Base-by-base conservation (phyloP, 2,888 invertebrate species). In the Lottia scabra region DNA sequence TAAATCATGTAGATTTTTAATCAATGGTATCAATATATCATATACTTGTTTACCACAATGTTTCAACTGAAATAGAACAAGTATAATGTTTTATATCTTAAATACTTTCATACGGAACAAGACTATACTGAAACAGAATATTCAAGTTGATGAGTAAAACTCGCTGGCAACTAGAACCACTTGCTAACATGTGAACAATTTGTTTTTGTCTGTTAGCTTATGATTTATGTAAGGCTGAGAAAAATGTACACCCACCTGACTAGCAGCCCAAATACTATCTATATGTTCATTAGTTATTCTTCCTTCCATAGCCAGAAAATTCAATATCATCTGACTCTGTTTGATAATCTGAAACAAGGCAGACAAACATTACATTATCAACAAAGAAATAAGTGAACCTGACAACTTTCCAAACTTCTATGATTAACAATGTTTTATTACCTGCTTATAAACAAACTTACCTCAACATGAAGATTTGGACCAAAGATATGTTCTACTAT, bases 391-490 rank as follows among this genome's bases (percentile, higher is more conserved):
- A n/a, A n/a, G n/a, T n/a, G n/a, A n/a, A n/a, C n/a, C 30, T 4
- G 30, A 30, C 30, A 4, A 4, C 30, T 4, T 4, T 30, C 30
- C 2, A 30, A 30, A 30, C 30, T 30, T 30, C 5, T 30, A 30
- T 4, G 30, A 2, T 8, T 38, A 38, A 38, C 38, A 38, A 38
- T 38, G 38, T 38, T 10, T n/a, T n/a, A n/a, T n/a, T 38, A 38
- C 10, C 1, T 8, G 38, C 10, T 38, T 8, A 38, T 5, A 6
- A 2, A 38, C 38, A 38, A 19, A 56, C 78, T 83, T 87, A 95
- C 95, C 93, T 98, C 98, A 62, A 97, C 97, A 91, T 98, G 98
- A 80, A 97, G 92, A 91, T 98, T 98, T 44, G 98, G 98, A n/a
- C 98, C 97, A 91, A 97, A 98, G 74, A 98, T 93, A 88, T 97